Conservation (phyloP, 2,888 invertebrate species). For the Arctia plantaginis region DNA sequence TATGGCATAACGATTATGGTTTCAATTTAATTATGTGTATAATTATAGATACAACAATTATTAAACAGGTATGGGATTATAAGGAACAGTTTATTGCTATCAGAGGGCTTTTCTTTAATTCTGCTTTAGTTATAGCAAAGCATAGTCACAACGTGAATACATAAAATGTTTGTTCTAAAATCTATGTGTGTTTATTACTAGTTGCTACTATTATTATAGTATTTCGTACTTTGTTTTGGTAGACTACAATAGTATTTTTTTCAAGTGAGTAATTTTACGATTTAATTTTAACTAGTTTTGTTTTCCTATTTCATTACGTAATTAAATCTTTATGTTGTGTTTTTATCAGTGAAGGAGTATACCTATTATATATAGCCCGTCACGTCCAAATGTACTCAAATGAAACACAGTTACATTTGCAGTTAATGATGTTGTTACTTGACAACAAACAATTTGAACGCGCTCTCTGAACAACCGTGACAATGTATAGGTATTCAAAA, state of each 20-base stretch:
- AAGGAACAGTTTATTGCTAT: not conserved
- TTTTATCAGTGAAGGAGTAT: not conserved
- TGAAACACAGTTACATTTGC: not conserved
- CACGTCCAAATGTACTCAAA: not conserved
- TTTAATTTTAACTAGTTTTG: not conserved
- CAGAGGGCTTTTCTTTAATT: not conserved
- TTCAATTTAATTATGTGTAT: not conserved
- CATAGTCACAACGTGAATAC: not conserved
- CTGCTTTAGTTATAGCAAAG: not conserved
- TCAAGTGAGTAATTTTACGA: not conserved
- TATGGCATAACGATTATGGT: not conserved
- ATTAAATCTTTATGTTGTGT: not conserved
- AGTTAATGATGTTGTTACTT: not conserved
- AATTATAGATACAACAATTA: not conserved
- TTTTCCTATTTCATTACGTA: not conserved
- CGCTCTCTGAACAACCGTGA: conserved; percentile 10
- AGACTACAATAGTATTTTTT: not conserved
- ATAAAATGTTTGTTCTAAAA: not conserved
- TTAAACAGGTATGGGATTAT: not conserved
- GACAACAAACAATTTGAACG: conserved; percentile 3
- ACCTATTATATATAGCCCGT: not conserved
- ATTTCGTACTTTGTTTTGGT: not conserved
- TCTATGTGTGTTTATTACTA: not conserved
- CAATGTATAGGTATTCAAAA: conserved; percentile 24
- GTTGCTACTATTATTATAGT: not conserved